These are phyloP conservation scores for Clunio marinus DNA, from an alignment of 2,888 invertebrate genomes.

Conservation along the genomic window DNA sequence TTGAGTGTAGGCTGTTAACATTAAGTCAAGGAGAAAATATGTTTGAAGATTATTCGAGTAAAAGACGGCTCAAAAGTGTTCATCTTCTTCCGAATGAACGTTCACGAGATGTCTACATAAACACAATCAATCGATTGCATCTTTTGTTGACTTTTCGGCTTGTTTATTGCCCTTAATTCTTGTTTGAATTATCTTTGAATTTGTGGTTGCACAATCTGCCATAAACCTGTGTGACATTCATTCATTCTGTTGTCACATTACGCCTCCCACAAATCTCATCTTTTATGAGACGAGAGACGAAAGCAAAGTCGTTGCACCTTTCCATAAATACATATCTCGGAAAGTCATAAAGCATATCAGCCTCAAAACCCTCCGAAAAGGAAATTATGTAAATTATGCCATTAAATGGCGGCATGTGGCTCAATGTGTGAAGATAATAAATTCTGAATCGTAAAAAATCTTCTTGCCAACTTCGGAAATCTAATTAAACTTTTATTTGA, in stretches of 20 bases:
- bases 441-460: constrained; percentile 14
- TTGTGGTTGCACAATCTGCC: no score
- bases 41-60: no score
- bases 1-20: background rate
- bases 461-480: constrained; percentile 7
- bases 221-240: no score
- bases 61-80: no score
- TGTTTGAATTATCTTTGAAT: no score
- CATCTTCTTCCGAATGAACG: background rate
- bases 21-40: constrained; percentile 16
- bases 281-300: no score
- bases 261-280: no score
- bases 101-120: constrained; percentile 1
- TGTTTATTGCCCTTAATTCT: no score
- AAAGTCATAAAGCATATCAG: background rate
- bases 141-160: background rate
- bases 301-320: background rate
- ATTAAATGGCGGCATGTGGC: constrained; percentile 18
- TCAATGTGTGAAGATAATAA: constrained; percentile 25
- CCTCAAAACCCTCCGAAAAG: background rate
- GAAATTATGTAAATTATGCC: constrained; percentile 20
- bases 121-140: background rate
- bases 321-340: background rate
- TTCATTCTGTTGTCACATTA: no score
- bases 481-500: constrained; percentile 16